Evolutionary conservation across 53 echinoderm and acorn worm species (phyloP), one percentile per base, ranked within the genome.

Genomic region (Apostichopus leukothele): DNA sequence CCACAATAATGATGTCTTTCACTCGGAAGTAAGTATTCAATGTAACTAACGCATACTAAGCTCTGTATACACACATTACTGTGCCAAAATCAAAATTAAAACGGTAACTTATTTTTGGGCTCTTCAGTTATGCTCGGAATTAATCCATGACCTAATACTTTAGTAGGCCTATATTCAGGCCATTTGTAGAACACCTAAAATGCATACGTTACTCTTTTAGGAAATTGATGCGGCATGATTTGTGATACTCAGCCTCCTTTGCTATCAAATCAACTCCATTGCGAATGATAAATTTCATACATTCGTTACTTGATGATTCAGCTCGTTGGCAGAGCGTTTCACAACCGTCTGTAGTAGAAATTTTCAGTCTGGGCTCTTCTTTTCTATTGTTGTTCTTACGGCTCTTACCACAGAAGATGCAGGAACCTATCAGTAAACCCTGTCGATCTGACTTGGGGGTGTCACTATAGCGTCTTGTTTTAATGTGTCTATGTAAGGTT

Each of bases 231-330:
- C 88, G 79, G 78, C 91, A 91, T 19, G 91, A 90, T 76, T 90
- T 90, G 83, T 89, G 89, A 63, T 89, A 89, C 79, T 80, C 89
- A 50, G 86, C 86, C 25, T 90, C 86, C 76, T 90, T 90, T 39
- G 91, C 87, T 11, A 90, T 87, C 5, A 90, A 55, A 76, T 90
- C 91, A 20, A 75, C 91, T 16, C 88, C 88, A 77, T 25, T 74
- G 25, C 83, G 51, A 75, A 92, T 51, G 9, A 90, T 53, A 21
- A 67, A 39, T 23, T 87, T 86, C 54, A 90, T 87, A 4, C 91
- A 23, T 76, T 90, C 78, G 57, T 90, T 90, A 21, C 59, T 78
- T 20, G 86, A 86, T 19, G 20, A 66, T 39, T 67, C 50, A 23
- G 67, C 86, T 25, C n/a, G 51, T 55, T 78, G 89, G 59, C 60